Percentiles rank a stretch among this genome's conserved stretches.
phyloP scores from a whole-genome alignment of 2,113 vertebrate species.

The Apistogramma diplotaenia region DNA sequence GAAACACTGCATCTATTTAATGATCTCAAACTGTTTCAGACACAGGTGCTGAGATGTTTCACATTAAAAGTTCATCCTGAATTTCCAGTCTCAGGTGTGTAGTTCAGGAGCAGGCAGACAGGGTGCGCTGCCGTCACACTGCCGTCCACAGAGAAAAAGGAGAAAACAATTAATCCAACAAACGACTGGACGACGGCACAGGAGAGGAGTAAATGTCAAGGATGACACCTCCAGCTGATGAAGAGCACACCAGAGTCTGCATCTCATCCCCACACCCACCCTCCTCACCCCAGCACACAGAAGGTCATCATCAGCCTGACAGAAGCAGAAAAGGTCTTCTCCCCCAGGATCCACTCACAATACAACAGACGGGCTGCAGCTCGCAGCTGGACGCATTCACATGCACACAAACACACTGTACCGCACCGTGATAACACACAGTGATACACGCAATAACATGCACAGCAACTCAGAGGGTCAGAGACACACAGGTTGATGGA shows the following conservation, averaged over 20 bases:
- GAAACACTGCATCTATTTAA: too few relatives aligned
- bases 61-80: too few relatives aligned
- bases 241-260: constrained; percentile 11
- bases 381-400: not conserved
- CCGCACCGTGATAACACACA: not conserved
- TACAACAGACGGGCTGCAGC: not conserved
- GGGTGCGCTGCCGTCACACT: not conserved
- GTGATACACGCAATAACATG: not conserved
- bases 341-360: constrained; percentile 6
- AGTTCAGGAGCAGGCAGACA: not conserved
- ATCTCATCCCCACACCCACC: not conserved
- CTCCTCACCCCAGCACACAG: constrained; percentile 20
- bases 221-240: constrained; percentile 35
- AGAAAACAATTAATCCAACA: not conserved
- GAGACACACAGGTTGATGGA: too few relatives aligned
- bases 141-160: not conserved
- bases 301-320: constrained; percentile 67
- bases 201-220: constrained; percentile 20
- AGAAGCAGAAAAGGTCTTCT: constrained; percentile 61
- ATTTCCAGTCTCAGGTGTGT: not conserved
- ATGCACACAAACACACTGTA: not conserved
- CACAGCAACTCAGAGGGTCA: not conserved
- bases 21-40: too few relatives aligned
- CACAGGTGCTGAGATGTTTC: too few relatives aligned
- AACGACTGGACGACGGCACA: not conserved